Conservation (phyloP, 2,888 invertebrate genomes). For the Tupiocoris notatus region DNA sequence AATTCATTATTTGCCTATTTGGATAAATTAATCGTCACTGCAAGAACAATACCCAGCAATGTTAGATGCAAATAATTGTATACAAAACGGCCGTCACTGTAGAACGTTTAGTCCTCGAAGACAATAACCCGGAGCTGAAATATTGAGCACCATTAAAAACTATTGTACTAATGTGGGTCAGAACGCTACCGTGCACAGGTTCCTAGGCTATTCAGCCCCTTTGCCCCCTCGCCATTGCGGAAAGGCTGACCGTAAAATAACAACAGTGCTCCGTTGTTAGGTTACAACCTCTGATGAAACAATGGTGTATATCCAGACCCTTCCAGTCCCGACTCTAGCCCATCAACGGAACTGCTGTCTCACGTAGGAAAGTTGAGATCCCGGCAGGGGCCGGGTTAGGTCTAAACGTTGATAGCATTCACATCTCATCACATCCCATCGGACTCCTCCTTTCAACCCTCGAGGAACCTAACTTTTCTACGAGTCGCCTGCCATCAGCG, state of each 20-base stretch:
- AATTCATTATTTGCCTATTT: too few species aligned
- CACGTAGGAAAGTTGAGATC: constrained; percentile 7
- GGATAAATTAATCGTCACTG: too few species aligned
- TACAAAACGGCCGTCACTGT: background rate
- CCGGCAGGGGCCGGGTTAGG: background rate
- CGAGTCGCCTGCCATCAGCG: background rate
- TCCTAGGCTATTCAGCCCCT: background rate
- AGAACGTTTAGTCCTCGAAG: background rate
- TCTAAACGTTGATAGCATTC: constrained; percentile 1
- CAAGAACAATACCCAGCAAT: too few species aligned
- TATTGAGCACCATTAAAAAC: background rate
- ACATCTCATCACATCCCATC: background rate
- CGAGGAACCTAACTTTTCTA: background rate
- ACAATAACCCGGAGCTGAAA: background rate
- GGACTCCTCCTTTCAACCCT: background rate
- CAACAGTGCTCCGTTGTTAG: background rate
- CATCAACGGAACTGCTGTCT: background rate
- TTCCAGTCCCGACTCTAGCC: background rate
- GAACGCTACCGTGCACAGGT: background rate
- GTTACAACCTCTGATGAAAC: constrained; percentile 3
- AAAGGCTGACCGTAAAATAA: background rate
- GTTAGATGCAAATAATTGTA: too few species aligned
- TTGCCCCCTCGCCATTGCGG: background rate
- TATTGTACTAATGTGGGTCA: background rate
- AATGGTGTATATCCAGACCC: constrained; percentile 4